A percentile compares a stretch with the other conserved stretches of the same genome.
These are phyloP conservation scores for Agrochola litura DNA, from an alignment of 2,888 invertebrate species.

Conservation along the genomic window DNA sequence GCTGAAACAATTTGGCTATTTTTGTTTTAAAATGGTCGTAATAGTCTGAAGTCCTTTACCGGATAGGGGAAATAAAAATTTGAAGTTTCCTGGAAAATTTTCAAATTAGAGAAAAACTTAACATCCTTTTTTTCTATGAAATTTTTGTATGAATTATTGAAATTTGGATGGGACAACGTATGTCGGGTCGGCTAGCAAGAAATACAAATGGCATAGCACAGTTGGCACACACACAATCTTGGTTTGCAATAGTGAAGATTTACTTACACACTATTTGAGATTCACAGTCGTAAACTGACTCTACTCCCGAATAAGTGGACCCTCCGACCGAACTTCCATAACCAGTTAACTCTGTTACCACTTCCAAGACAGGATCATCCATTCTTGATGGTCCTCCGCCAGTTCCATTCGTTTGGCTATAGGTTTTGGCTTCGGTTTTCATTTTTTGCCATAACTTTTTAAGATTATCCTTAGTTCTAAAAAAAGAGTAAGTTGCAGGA, in stretches of 20 bases:
- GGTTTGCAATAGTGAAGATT: background rate
- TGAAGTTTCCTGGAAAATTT: too few species aligned
- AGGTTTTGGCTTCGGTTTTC: slow-evolving; percentile 28
- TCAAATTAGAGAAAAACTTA: too few species aligned
- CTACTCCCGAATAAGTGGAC: slow-evolving; percentile 24
- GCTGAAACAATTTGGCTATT: too few species aligned
- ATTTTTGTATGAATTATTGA: too few species aligned
- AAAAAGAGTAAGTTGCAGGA: background rate
- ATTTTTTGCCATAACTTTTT: slow-evolving; percentile 38
- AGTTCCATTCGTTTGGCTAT: slow-evolving; percentile 10
- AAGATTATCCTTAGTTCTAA: slow-evolving; percentile 29
- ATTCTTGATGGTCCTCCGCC: background rate
- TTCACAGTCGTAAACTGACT: slow-evolving; percentile 20
- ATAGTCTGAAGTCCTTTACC: too few species aligned
- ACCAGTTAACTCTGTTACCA: slow-evolving; percentile 23
- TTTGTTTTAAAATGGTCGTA: too few species aligned
- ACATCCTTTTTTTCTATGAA: too few species aligned
- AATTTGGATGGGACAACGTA: too few species aligned
- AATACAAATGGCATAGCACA: background rate
- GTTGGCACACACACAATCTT: background rate
- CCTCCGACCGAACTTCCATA: background rate
- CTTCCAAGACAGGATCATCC: slow-evolving; percentile 26
- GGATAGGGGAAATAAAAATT: too few species aligned
- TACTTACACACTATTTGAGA: slow-evolving; percentile 20
- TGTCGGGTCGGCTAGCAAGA: too few species aligned